A percentile compares a stretch with the other conserved stretches of the same genome.
phyloP scores from a whole-genome alignment of 2,113 vertebrate species.

The Dryoscopus gambensis region DNA sequence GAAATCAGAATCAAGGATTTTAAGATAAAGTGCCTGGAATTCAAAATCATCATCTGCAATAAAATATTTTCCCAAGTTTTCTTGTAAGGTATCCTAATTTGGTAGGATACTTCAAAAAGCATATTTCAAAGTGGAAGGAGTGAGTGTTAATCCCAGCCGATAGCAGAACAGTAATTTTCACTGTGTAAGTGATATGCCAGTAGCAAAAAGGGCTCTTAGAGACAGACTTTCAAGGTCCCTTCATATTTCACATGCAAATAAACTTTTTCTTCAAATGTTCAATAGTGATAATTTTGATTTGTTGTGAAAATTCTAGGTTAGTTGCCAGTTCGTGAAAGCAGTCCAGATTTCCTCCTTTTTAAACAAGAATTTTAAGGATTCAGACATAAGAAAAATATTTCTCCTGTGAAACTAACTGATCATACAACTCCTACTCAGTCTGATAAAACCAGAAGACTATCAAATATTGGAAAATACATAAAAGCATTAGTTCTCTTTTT shows the following conservation, averaged over 20 bases:
- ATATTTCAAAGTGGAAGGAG: conserved; percentile 26
- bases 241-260: conserved; percentile 26
- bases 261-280: background rate
- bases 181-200: background rate
- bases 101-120: conserved; percentile 12
- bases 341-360: background rate
- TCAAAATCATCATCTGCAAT: background rate
- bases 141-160: background rate
- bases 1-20: background rate
- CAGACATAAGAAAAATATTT: background rate
- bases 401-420: background rate
- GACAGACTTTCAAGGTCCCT: background rate
- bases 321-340: background rate
- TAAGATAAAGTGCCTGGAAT: background rate
- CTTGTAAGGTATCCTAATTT: background rate
- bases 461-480: background rate
- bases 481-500: background rate
- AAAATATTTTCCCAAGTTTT: background rate
- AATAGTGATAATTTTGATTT: background rate
- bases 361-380: background rate
- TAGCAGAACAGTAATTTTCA: conserved; percentile 12
- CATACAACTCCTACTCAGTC: background rate
- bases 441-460: background rate
- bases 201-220: background rate
- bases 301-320: background rate